Conservation (phyloP, 2,797 vertebrate species). For the Rhinichthys osculus region DNA sequence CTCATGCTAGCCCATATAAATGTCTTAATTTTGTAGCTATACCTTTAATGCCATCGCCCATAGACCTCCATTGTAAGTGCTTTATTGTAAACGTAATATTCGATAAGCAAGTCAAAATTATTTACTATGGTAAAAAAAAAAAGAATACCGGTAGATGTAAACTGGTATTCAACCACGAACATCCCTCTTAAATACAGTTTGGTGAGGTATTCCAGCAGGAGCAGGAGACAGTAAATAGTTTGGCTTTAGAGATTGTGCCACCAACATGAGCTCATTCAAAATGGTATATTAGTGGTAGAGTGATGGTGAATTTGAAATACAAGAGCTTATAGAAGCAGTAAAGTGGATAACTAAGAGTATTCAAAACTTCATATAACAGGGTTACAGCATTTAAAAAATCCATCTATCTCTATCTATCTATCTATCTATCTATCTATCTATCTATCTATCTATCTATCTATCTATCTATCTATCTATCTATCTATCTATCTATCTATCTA, state of each 20-base stretch:
- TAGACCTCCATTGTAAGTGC: not conserved
- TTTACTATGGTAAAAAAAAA: not conserved
- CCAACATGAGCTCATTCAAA: not conserved
- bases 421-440: not conserved
- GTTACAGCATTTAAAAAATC: not conserved
- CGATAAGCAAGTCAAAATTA: not conserved
- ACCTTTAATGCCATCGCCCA: not conserved
- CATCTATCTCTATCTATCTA: no score
- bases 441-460: no score
- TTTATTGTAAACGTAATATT: not conserved
- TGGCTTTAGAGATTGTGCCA: slow-evolving; percentile 23
- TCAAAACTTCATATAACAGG: not conserved
- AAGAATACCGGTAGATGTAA: not conserved
- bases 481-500: not conserved
- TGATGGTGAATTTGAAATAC: slow-evolving; percentile 6
- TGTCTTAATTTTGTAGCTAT: not conserved
- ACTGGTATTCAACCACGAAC: not conserved
- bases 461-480: not conserved
- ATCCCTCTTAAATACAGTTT: not conserved
- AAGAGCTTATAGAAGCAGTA: not conserved
- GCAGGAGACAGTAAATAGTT: not conserved
- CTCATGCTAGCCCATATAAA: not conserved
- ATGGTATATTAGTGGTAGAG: slow-evolving; percentile 6
- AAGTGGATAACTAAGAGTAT: not conserved
- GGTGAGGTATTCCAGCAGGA: not conserved